Base-by-base conservation (phyloP, 1,140 invertebrate species). In the Teleogryllus occipitalis region DNA sequence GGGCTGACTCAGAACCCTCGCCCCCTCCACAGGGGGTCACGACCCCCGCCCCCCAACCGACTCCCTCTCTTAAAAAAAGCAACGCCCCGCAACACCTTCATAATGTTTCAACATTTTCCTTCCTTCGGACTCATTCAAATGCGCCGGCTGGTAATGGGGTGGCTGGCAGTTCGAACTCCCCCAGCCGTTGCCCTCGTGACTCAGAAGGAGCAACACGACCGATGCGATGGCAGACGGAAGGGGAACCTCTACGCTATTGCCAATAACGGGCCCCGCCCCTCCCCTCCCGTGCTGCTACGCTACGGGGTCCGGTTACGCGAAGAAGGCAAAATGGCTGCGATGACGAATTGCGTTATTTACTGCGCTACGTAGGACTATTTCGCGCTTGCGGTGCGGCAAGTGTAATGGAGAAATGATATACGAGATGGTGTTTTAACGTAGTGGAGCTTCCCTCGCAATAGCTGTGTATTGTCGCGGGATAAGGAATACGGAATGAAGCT, bases 341-440 rank as follows among this genome's bases (percentile, higher is more conserved):
- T 65, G 54, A 65, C 54, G 54, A 65, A 65, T 65, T 65, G 54
- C 18, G 54, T 65, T 65, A 65, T 65, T 65, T 65, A 65, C 54
- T 65, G 54, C 5, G 54, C 54, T 39, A 5, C 54, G 54, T 65
- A 65, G 54, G 54, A 65, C 10, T 65, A 10, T 65, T 65, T 18
- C 10, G 54, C 54, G 54, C 10, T 18, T 10, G 54, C 10, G 54
- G 54, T 7, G 54, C 27, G 27, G 27, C 27, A 39, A 39, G 27
- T 39, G 27, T 39, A 39, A 39, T 39, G 27, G 27, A 39, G 27
- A 39, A 39, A 39, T 39, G 27, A 39, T 39, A 39, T 39, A 39
- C 27, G 27, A 39, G 27, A 39, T 39, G 27, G 27, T 39, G 27
- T 39, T 39, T 39, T 39, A 39, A 39, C 27, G 27, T 39, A 39